Evolutionary conservation across 2,888 invertebrate species (phyloP).

Genomic region (Augochlorella aurata): DNA sequence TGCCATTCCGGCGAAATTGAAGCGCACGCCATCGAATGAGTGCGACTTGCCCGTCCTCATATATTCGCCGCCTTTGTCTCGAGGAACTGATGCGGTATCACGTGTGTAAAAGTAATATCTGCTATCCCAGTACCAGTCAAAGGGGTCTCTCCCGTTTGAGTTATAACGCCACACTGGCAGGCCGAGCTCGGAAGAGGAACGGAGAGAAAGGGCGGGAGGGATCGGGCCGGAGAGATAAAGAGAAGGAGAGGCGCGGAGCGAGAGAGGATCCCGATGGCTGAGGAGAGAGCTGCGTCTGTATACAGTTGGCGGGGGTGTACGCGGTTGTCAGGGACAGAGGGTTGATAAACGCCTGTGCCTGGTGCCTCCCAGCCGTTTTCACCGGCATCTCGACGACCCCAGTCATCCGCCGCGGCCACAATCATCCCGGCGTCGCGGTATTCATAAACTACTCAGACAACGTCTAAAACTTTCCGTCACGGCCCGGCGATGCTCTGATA

Average conservation of each 20-base stretch:
- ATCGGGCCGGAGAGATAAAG: neutral
- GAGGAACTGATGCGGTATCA: conserved; percentile 66
- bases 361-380: conserved; percentile 33
- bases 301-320: conserved; percentile 24
- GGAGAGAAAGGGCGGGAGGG: neutral
- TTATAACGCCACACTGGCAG: conserved; percentile 60
- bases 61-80: conserved; percentile 61
- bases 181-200: neutral
- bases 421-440: conserved; percentile 63
- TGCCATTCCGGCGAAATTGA: conserved; percentile 58
- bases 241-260: too few species aligned
- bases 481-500: conserved; percentile 69
- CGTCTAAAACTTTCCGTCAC: conserved; percentile 70
- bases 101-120: conserved; percentile 70
- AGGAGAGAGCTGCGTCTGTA: neutral
- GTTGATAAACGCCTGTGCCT: conserved; percentile 62
- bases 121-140: conserved; percentile 63
- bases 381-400: conserved; percentile 48
- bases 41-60: conserved; percentile 37
- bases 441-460: conserved; percentile 75
- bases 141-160: conserved; percentile 67
- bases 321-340: conserved; percentile 62
- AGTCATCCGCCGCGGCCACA: conserved; percentile 52
- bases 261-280: too few species aligned
- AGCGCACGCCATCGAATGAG: conserved; percentile 39